phyloP scores from a whole-genome alignment of 2,113 vertebrate species.

The Neomonachus schauinslandi region DNA sequence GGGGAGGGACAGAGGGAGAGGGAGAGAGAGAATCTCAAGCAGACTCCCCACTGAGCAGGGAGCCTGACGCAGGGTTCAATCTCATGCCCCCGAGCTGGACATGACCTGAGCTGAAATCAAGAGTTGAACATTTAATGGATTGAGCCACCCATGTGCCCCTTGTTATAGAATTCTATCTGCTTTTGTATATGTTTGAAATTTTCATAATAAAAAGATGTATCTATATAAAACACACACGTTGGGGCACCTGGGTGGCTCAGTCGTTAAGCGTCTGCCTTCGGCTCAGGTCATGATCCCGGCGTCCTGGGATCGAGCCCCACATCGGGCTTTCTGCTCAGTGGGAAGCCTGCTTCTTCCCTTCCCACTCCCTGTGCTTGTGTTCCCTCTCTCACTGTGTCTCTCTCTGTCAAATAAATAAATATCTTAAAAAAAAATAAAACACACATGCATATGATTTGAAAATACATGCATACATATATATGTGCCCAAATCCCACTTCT shows the following conservation, averaged over 20 bases:
- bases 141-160: background rate
- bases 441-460: background rate
- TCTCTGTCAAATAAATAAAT: too few species aligned
- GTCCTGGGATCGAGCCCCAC: too few species aligned
- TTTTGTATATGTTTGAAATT: background rate
- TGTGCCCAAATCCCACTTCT: background rate
- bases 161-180: background rate
- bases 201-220: constrained; percentile 2
- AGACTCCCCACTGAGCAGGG: background rate
- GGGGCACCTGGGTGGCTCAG: too few species aligned
- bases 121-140: background rate
- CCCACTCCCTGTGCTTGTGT: too few species aligned
- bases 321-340: too few species aligned
- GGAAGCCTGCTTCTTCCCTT: too few species aligned
- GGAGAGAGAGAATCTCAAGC: background rate
- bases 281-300: too few species aligned
- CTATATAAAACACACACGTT: background rate
- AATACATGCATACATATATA: background rate
- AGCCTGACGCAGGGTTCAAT: background rate
- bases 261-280: too few species aligned
- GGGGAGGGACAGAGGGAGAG: background rate
- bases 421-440: background rate
- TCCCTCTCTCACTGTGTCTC: too few species aligned
- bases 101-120: background rate
- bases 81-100: background rate